Conservation (phyloP, 2,797 vertebrate species). For the Danio kyathit region DNA sequence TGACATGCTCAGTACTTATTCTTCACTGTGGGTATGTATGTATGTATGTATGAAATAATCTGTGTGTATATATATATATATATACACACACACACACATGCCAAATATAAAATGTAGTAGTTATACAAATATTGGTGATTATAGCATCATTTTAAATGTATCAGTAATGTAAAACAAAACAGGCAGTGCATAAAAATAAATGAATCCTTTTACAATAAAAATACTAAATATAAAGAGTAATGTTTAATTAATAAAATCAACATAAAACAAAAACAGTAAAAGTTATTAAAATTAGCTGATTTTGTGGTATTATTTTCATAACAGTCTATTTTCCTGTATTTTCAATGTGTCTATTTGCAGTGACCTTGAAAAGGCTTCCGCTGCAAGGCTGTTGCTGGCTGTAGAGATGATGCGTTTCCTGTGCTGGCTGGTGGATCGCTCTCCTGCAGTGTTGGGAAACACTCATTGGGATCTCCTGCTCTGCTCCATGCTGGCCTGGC, state of each 20-base stretch:
- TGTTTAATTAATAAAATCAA: background rate
- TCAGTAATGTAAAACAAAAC: no score
- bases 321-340: slow-evolving; percentile 24
- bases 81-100: no score
- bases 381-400: slow-evolving; percentile 84
- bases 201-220: no score
- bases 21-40: no score
- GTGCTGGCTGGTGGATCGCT: slow-evolving; percentile 82
- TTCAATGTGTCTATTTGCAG: slow-evolving; percentile 73
- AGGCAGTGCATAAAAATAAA: no score
- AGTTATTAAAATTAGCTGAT: background rate
- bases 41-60: no score
- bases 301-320: background rate
- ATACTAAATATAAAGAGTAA: background rate
- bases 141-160: no score
- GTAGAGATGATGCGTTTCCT: slow-evolving; percentile 93
- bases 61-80: no score
- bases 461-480: slow-evolving; percentile 95
- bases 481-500: slow-evolving; percentile 95
- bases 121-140: no score
- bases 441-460: slow-evolving; percentile 76
- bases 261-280: background rate
- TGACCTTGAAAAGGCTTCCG: slow-evolving; percentile 81
- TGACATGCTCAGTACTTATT: no score
- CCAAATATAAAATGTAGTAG: no score